Base-by-base conservation (phyloP, 1,140 invertebrate genomes). In the Leptonema lineaticorne region DNA sequence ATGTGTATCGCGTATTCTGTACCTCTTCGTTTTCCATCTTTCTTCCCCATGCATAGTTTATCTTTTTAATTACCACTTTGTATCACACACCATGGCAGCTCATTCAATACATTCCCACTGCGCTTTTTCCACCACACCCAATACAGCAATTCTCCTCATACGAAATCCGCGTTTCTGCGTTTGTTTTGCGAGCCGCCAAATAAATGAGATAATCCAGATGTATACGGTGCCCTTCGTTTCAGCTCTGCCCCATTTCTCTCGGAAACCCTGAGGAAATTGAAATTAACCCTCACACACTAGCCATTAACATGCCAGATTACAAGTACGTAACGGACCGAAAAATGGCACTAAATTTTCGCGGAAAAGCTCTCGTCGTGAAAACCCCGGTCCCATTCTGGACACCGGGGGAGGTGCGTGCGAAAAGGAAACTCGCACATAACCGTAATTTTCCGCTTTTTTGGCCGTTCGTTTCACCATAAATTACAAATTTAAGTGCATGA, bases 41-140 rank as follows among this genome's bases (percentile, higher is more conserved):
- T 53, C 50, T 22, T 53, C 9, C 18, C 46, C 62, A 22, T 29
- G 41, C 62, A 64, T 64, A 64, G 62, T 64, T 64, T 64, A 64
- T 64, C 62, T 64, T 64, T 64, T 64, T 64, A 64, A 64, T 64
- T 64, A 64, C 62, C 62, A 64, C 62, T 64, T 64, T 64, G 62
- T 64, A 45, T 50, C 62, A 50, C 62, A 64, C 62, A 64, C 45
- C 5, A 3, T 24, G 29, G 24, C 56, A 53, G 20, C 18, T 53
- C 5, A 2, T 7, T 16, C 20, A 5, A 22, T 6, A 27, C 20
- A n/a, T n/a, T 7, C 33, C 33, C 7, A 37, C 7, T 8, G n/a
- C 33, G 33, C 7, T n/a, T 7, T 37, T n/a, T 37, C 48, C 48
- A 58, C 56, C 22, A 22, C 26, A 27, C 56, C 24, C 24, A 6